Conservation (phyloP, 1,140 invertebrate genomes). For the Polypedilum vanderplanki region DNA sequence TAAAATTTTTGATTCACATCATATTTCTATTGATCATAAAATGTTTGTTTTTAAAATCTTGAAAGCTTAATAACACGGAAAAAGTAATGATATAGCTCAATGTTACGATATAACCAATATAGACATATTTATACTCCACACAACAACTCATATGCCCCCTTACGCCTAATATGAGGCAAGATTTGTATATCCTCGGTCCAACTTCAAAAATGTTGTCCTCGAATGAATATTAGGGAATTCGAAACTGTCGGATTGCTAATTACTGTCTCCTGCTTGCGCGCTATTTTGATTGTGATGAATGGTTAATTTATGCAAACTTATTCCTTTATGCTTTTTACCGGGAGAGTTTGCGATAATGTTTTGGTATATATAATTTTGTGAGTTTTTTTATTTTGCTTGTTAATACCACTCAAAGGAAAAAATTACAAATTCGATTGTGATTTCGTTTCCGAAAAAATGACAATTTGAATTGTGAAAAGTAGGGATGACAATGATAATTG, state of each 20-base stretch:
- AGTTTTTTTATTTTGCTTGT: background rate
- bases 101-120: constrained; percentile 24
- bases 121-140: constrained; percentile 73
- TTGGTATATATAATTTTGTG: background rate
- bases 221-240: constrained; percentile 78
- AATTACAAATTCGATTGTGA: too few relatives aligned
- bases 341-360: background rate
- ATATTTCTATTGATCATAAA: too few relatives aligned
- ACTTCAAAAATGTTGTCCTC: constrained; percentile 93
- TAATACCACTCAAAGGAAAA: too few relatives aligned
- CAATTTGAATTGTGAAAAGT: too few relatives aligned
- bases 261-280: constrained; percentile 52
- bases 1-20: too few relatives aligned
- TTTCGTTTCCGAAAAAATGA: too few relatives aligned
- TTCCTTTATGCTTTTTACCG: background rate
- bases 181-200: constrained; percentile 88
- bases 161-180: constrained; percentile 88
- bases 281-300: constrained; percentile 41
- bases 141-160: constrained; percentile 99
- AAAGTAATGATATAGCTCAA: background rate
- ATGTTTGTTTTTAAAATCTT: too few relatives aligned
- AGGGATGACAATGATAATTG: too few relatives aligned
- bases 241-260: constrained; percentile 56
- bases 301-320: background rate
- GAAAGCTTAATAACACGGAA: background rate